These are phyloP conservation scores for Exocentrus adspersus DNA, from an alignment of 2,888 invertebrate genomes.

Conservation along the genomic window DNA sequence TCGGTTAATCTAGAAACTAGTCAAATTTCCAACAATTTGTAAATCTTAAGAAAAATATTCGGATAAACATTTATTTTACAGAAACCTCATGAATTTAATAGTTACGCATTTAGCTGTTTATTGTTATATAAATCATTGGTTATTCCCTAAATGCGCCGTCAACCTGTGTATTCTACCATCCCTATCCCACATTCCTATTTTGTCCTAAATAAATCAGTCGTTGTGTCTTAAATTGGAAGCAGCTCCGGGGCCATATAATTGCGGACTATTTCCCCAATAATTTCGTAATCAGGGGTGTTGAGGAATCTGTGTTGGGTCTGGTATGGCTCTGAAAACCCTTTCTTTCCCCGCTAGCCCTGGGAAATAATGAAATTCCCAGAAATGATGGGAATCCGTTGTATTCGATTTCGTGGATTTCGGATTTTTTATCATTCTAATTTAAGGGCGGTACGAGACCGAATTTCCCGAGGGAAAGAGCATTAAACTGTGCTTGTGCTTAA, in stretches of 20 bases:
- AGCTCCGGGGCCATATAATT: slow-evolving; percentile 27
- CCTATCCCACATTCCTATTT: not conserved
- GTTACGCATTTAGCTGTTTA: too few species aligned
- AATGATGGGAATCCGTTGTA: slow-evolving; percentile 47
- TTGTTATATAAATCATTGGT: too few species aligned
- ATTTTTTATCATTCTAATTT: slow-evolving; percentile 47
- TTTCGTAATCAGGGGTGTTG: slow-evolving; percentile 56
- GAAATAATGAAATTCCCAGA: slow-evolving; percentile 54
- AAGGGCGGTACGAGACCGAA: slow-evolving; percentile 3
- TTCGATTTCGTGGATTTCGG: slow-evolving; percentile 47
- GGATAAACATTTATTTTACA: too few species aligned
- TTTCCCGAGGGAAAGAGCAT: not conserved
- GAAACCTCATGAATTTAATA: too few species aligned
- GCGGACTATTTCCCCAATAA: slow-evolving; percentile 52
- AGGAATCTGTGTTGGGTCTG: slow-evolving; percentile 50
- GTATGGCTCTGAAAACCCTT: slow-evolving; percentile 54
- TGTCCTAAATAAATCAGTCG: slow-evolving; percentile 6
- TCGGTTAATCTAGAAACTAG: slow-evolving; percentile 1
- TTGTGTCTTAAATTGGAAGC: slow-evolving; percentile 4
- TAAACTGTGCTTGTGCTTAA: not conserved
- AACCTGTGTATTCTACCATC: too few species aligned
- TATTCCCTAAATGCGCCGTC: too few species aligned
- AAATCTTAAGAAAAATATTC: too few species aligned
- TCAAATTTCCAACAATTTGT: not conserved
- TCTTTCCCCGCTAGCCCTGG: slow-evolving; percentile 39